Percentiles rank a stretch among this genome's conserved stretches.
phyloP scores from a whole-genome alignment of 2,797 vertebrate species.

The Fistularia commersonii region DNA sequence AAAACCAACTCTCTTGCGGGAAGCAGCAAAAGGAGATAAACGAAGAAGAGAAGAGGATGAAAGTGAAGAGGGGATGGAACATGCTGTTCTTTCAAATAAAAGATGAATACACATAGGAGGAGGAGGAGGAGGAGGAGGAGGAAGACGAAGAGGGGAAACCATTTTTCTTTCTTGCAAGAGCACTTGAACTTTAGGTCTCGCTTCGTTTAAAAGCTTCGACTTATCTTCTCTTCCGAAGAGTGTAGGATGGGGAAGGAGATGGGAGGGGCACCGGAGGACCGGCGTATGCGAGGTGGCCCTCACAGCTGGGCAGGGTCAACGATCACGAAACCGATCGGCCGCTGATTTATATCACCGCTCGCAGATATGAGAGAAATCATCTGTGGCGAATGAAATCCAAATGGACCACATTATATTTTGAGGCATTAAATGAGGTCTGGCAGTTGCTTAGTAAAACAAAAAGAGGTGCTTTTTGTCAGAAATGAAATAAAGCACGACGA shows the following conservation, averaged over 20 bases:
- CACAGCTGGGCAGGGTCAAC: constrained; percentile 67
- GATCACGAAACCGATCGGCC: constrained; percentile 41
- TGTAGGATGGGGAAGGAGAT: constrained; percentile 18
- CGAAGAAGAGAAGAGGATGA: constrained; percentile 8
- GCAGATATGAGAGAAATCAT: constrained; percentile 60
- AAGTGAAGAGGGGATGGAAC: constrained; percentile 16
- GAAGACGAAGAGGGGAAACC: constrained; percentile 16
- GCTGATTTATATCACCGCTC: constrained; percentile 50
- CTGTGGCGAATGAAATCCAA: constrained; percentile 52
- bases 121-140: not conserved
- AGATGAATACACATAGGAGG: constrained; percentile 13
- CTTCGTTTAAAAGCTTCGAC: constrained; percentile 34
- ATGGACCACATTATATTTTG: constrained; percentile 23
- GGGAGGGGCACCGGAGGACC: constrained; percentile 16
- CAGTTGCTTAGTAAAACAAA: constrained; percentile 9
- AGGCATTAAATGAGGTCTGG: constrained; percentile 24
- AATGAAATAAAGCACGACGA: constrained; percentile 1
- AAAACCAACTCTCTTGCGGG: constrained; percentile 47
- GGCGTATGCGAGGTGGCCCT: constrained; percentile 37
- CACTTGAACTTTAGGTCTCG: constrained; percentile 42
- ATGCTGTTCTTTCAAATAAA: not conserved
- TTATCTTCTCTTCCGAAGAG: constrained; percentile 38
- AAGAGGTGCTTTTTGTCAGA: constrained; percentile 16
- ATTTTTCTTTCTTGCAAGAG: constrained; percentile 33
- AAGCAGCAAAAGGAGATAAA: constrained; percentile 41